Percentiles rank a stretch among this genome's conserved stretches.
Conservation (phyloP, 2,888 invertebrate species). For the Parnassius orleans region DNA sequence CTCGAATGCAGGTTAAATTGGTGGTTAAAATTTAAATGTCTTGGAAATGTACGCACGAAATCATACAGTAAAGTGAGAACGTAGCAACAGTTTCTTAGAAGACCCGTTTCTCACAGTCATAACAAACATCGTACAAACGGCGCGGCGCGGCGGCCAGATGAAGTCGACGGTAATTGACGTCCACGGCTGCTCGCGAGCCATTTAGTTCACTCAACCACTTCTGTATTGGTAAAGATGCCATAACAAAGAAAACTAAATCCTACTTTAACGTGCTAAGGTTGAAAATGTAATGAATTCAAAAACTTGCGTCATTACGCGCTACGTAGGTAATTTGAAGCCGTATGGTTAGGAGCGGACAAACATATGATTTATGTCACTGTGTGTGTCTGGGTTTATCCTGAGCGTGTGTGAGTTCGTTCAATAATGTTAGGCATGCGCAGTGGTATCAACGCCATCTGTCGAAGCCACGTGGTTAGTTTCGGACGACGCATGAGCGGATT, state of each 20-base stretch:
- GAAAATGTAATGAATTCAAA: constrained; percentile 33
- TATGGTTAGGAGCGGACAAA: constrained; percentile 67
- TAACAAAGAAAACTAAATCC: constrained; percentile 36
- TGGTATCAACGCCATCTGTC: constrained; percentile 71
- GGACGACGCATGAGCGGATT: constrained; percentile 54
- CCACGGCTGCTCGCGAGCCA: constrained; percentile 57
- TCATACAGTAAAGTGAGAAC: constrained; percentile 8
- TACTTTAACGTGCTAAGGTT: constrained; percentile 32
- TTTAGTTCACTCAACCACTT: constrained; percentile 64
- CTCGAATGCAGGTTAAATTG: no score
- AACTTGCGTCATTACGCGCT: constrained; percentile 67
- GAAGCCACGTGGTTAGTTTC: constrained; percentile 62
- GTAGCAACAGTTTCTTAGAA: constrained; percentile 25
- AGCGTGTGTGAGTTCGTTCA: constrained; percentile 58
- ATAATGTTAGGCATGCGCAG: constrained; percentile 70
- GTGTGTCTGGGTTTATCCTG: constrained; percentile 39
- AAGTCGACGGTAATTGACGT: constrained; percentile 69
- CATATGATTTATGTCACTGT: constrained; percentile 70
- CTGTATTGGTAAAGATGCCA: constrained; percentile 38
- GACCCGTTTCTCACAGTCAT: constrained; percentile 27
- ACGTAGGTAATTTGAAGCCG: constrained; percentile 70
- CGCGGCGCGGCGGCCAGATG: constrained; percentile 53
- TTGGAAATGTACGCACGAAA: neutral
- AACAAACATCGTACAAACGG: constrained; percentile 25
- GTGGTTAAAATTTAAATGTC: no score